Conservation (phyloP, 2,888 invertebrate genomes). For the Cheilosia urbana region DNA sequence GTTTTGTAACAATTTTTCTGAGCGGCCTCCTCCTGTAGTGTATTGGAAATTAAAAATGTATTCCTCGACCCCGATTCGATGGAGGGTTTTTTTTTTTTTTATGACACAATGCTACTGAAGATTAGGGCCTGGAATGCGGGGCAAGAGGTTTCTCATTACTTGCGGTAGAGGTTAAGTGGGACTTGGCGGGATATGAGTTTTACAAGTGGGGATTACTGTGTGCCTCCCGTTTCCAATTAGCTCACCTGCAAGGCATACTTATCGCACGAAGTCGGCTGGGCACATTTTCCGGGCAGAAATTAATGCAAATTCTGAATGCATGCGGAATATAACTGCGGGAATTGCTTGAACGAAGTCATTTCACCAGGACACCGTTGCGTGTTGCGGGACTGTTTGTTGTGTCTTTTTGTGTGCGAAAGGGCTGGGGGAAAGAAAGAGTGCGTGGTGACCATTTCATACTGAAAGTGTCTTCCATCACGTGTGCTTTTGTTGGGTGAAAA, state of each 20-base stretch:
- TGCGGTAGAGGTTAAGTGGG: constrained; percentile 62
- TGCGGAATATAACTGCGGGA: constrained; percentile 36
- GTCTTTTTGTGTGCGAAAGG: not conserved
- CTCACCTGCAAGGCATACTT: constrained; percentile 21
- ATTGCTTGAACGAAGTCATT: constrained; percentile 38
- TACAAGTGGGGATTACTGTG: constrained; percentile 59
- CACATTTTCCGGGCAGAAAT: constrained; percentile 44
- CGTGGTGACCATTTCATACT: constrained; percentile 60
- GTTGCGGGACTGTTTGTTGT: constrained; percentile 27
- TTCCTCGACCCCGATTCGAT: constrained; percentile 70
- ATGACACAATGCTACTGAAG: constrained; percentile 22
- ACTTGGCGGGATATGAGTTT: constrained; percentile 64
- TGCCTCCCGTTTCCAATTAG: constrained; percentile 40
- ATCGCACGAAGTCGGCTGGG: constrained; percentile 28
- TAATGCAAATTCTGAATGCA: constrained; percentile 71
- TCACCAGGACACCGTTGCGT: constrained; percentile 37
- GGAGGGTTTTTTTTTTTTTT: constrained; percentile 37
- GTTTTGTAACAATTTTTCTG: constrained; percentile 58
- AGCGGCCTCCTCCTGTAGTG: constrained; percentile 27
- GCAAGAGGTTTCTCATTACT: constrained; percentile 47
- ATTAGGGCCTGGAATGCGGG: constrained; percentile 38
- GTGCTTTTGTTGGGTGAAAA: constrained; percentile 33
- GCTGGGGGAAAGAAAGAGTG: constrained; percentile 5
- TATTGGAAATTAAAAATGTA: constrained; percentile 74
- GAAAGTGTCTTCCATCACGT: constrained; percentile 55